These are phyloP conservation scores for Nemurella pictetii DNA, from an alignment of 2,888 invertebrate species.

Conservation along the genomic window DNA sequence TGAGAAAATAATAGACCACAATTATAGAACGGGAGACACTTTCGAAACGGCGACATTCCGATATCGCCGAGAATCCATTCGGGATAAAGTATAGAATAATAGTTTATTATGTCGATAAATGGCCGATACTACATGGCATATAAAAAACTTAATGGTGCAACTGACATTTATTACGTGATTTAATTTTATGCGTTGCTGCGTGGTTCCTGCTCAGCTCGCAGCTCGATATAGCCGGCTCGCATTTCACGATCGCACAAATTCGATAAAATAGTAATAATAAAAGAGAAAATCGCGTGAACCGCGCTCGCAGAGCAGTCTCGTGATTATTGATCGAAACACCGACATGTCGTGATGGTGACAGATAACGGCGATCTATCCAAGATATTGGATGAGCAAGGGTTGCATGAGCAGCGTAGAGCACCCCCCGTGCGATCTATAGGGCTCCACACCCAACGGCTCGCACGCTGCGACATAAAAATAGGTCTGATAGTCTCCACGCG, in stretches of 20 bases:
- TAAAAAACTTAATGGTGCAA: not conserved
- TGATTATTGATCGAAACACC: not conserved
- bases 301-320: not conserved
- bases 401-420: too few species aligned
- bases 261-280: not conserved
- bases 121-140: not conserved
- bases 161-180: not conserved
- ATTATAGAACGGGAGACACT: not conserved
- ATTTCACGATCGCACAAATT: not conserved
- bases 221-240: not conserved
- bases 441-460: not conserved
- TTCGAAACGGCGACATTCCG: not conserved
- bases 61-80: not conserved
- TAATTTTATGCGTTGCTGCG: not conserved
- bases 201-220: not conserved
- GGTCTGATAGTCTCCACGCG: not conserved
- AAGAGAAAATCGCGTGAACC: not conserved
- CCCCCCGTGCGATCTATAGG: not conserved
- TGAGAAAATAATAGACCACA: not conserved
- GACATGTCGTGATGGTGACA: not conserved
- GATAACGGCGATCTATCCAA: not conserved
- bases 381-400: not conserved
- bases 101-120: not conserved
- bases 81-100: not conserved
- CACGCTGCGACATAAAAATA: not conserved